Evolutionary conservation across 2,113 vertebrate genomes (phyloP), one percentile per base, ranked within the genome.

Genomic region (Poeciliopsis retropinna): DNA sequence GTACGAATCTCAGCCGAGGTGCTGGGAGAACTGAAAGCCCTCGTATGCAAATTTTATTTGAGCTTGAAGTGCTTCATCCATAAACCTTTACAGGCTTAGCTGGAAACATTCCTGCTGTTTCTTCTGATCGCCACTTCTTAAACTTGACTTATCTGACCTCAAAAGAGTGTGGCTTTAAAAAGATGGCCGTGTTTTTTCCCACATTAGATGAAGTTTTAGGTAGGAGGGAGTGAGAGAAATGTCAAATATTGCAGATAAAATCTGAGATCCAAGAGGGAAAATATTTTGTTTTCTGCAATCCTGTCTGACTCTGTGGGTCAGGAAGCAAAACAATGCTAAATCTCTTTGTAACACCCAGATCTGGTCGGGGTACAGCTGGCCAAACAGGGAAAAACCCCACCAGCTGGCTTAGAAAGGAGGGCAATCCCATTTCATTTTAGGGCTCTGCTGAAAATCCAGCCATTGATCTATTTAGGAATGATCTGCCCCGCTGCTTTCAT

Each of bases 41-140:
- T 71, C 27, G 28, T 57, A 84, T 90, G 81, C 76, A 73, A 83
- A 88, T 88, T 85, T 75, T 14, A 81, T 74, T 80, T 68, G 30
- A 74, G 84, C 60, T 64, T 28, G 64, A 75, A 80, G 63, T 66
- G 71, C 51, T 76, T 81, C 78, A 76, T 83, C 67, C 30, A 74
- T 75, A 87, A 89, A 87, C 71, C 82, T 85, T 86, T 66, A 69
- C 39, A 75, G 81, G 80, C 84, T 84, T 74, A 86, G 69, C 72
- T 67, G 63, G 70, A 85, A 83, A 79, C 39, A 54, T 47, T 70
- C 66, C 68, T 64, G 69, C 81, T 76, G n/a, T 69, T 83, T 37
- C 57, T 47, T 76, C 84, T 87, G 75, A 88, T 85, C 39, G n/a
- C 47, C 29, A 76, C 74, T 72, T 72, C 65, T 70, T 67, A 65